Evolutionary conservation across 1,140 invertebrate genomes (phyloP).

Genomic region (Aphelenchoides besseyi): DNA sequence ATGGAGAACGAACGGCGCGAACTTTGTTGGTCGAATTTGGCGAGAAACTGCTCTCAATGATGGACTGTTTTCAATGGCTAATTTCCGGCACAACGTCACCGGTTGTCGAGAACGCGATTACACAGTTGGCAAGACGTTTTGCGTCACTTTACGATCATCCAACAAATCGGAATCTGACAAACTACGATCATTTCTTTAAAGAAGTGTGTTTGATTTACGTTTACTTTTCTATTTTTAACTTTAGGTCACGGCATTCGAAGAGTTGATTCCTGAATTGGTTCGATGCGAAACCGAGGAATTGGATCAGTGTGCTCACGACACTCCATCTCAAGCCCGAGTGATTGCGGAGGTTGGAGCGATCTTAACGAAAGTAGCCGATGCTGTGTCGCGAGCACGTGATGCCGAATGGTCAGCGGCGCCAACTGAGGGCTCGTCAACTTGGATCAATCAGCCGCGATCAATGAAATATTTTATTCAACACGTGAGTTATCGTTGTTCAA

Average conservation of each 20-base stretch:
- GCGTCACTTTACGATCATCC: conserved; percentile 16
- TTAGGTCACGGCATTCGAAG: conserved; percentile 5
- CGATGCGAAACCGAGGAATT: conserved; percentile 10
- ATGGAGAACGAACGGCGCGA: not conserved
- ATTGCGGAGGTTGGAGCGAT: conserved; percentile 3
- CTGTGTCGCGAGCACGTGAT: not conserved
- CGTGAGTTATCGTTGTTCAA: not conserved
- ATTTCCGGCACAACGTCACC: not conserved
- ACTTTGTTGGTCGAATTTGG: conserved; percentile 18
- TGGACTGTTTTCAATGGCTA: not conserved
- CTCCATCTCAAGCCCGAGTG: not conserved
- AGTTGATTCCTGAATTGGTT: conserved; percentile 20
- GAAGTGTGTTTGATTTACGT: not conserved
- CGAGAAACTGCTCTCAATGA: conserved; percentile 15
- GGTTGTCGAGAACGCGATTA: not conserved
- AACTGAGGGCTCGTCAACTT: not conserved
- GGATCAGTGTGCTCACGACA: conserved; percentile 12
- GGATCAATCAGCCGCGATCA: conserved; percentile 13
- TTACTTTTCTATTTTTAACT: not conserved
- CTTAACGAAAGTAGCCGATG: conserved; percentile 8
- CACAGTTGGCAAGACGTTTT: conserved; percentile 2
- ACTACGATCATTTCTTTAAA: conserved; percentile 25
- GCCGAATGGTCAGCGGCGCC: not conserved
- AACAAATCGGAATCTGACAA: conserved; percentile 3
- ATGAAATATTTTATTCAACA: conserved; percentile 18